Evolutionary conservation across 2,797 vertebrate species (phyloP), one percentile per base, ranked within the genome.

Genomic region (Gallirallus australis): DNA sequence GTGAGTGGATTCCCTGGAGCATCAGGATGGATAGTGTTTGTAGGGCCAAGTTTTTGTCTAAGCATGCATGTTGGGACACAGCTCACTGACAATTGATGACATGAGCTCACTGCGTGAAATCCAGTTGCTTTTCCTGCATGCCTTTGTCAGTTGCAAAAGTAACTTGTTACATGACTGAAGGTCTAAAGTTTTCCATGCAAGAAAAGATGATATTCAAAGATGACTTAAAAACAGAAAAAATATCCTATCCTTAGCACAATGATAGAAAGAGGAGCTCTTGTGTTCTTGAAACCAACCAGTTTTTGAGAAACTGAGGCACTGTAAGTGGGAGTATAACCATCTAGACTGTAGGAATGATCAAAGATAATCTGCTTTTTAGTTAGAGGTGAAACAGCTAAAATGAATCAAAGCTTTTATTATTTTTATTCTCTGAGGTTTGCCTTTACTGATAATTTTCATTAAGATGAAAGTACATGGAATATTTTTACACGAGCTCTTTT

Each of bases 51-150:
- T 66, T 94, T 79, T 90, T 54, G 45, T 56, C 61, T 0, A 3
- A 60, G 24, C 31, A 40, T 53, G 42, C 27, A 12, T 60, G 52
- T 76, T 77, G 92, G 81, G 93, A 66, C 33, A 40, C 59, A 73
- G 63, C 66, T 63, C 42, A 8, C 30, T 70, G 81, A 21, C 35
- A 71, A 11, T 18, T 0, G 0, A 60, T 90, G 88, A 77, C 60
- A 70, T 18, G 81, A 90, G n/a, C 47, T 81, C 42, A 40, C 77
- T 59, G 45, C 48, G 65, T 0, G 0, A 82, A 81, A 83, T 42
- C 6, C 24, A 23, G 16, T 28, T 0, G 0, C 14, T 79, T 69
- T 72, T 72, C 17, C 59, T 61, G 47, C 20, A 23, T 4, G 0
- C 4, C 82, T 79, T 82, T 11, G n/a, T 65, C 37, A 19, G 30